phyloP scores from a whole-genome alignment of 1,140 invertebrate species.

The Megalopta genalis region DNA sequence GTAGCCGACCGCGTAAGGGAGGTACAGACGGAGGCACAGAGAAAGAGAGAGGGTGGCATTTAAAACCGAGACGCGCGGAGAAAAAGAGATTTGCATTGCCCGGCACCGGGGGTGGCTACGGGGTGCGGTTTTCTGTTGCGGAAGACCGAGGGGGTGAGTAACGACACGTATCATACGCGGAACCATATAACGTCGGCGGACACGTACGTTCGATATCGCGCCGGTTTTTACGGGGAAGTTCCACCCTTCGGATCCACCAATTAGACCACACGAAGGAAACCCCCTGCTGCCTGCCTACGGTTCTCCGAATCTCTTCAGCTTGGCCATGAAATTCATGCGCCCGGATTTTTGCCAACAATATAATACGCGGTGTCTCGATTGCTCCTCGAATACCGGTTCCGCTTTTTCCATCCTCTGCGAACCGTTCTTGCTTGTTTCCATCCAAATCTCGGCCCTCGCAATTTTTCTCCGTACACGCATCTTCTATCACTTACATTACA shows the following conservation, averaged over 20 bases:
- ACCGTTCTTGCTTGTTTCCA: no score
- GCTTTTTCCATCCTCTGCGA: not conserved
- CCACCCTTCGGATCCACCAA: constrained; percentile 64
- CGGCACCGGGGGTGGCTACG: constrained; percentile 48
- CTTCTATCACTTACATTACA: no score
- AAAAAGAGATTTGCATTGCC: constrained; percentile 77
- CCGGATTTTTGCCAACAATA: not conserved
- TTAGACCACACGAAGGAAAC: constrained; percentile 64
- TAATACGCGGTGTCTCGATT: not conserved
- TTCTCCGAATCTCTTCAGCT: constrained; percentile 35
- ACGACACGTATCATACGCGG: constrained; percentile 72
- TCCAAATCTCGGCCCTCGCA: no score
- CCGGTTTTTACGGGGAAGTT: constrained; percentile 67
- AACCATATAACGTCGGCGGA: constrained; percentile 65
- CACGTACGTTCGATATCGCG: constrained; percentile 70
- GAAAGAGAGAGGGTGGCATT: constrained; percentile 69
- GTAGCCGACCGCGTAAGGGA: constrained; percentile 62
- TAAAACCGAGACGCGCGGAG: constrained; percentile 75
- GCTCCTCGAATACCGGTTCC: not conserved
- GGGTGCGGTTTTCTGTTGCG: constrained; percentile 56
- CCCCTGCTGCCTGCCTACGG: not conserved
- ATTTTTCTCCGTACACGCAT: no score
- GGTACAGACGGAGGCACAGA: constrained; percentile 54
- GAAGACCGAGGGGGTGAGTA: constrained; percentile 64
- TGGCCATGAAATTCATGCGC: not conserved